Base-by-base conservation (phyloP, 1,140 invertebrate genomes). In the Cotesia typhae region DNA sequence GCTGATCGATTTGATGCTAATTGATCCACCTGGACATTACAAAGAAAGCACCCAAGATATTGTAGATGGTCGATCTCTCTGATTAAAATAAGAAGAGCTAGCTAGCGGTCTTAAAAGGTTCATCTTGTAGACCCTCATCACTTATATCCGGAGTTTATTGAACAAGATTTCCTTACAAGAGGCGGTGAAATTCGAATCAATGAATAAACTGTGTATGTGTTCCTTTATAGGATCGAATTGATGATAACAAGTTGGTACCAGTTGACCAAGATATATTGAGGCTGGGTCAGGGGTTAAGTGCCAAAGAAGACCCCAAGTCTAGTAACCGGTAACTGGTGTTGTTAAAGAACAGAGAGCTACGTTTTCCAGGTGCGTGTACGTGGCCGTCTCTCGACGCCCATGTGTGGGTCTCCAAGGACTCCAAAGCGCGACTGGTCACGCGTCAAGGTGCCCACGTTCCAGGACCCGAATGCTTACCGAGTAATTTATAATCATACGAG, bases 241-340 rank as follows among this genome's bases (percentile, higher is more conserved):
- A 63, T 63, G 12, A 36, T 41, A 59, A 17, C 28, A 63, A 63
- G 35, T 65, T 51, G 75, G 76, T 74, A 75, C 74, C 75, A 80
- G 80, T 80, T 80, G 73, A 76, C 72, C 71, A 77, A 80, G 82
- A 83, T 83, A 82, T 82, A 83, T 77, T 79, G 75, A 79, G 77
- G 70, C 77, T 57, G 74, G 80, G 81, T 82, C 80, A 77, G 70
- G 76, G 81, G 81, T 83, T 83, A 83, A 83, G 81, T 81, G 80
- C 80, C 72, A 73, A 70, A 17, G 38, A 52, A 67, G 67, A 52
- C 63, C 52, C 57, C 36, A 4, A 66, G 70, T 70, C 67, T 55
- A 65, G 57, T 68, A 38, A 37, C 20, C 67, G 10, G 37, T 51
- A 41, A 59, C 59, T 55, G 66, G 65, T 73, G 67, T 52, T 53